Percentiles rank a stretch among this genome's conserved stretches.
Conservation (phyloP, 2,797 vertebrate species). For the Smutsia gigantea region DNA sequence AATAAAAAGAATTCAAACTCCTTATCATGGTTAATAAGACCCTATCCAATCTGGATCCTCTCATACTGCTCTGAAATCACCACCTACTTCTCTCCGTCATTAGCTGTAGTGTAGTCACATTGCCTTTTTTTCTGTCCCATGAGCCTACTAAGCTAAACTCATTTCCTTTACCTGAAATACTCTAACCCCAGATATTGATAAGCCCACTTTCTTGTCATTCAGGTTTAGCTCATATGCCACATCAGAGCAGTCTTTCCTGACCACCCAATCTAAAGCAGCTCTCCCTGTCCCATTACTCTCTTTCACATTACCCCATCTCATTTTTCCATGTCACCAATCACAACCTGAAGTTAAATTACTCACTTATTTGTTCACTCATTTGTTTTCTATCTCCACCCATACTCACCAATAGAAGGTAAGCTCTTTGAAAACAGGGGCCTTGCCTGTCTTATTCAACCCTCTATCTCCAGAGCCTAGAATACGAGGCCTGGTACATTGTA, state of each 20-base stretch:
- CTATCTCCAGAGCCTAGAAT: neutral
- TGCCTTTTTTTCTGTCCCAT: neutral
- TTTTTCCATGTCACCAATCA: neutral
- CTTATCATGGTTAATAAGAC: neutral
- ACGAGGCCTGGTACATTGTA: neutral
- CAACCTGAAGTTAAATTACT: neutral
- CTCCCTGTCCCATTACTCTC: neutral
- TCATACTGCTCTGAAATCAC: neutral
- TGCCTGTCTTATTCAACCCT: neutral
- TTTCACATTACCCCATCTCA: neutral
- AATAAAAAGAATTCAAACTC: neutral
- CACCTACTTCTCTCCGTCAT: neutral
- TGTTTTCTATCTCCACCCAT: neutral
- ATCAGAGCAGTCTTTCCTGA: neutral
- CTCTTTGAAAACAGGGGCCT: neutral
- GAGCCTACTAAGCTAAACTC: neutral
- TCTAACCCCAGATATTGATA: neutral
- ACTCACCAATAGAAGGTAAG: neutral
- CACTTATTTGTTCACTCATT: neutral
- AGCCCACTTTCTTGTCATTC: neutral
- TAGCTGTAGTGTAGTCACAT: neutral
- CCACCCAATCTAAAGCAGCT: neutral
- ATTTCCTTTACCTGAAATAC: neutral
- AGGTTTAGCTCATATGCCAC: neutral
- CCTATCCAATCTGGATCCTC: neutral